phyloP scores from a whole-genome alignment of 2,797 vertebrate genomes.

The Hypotaenidia okinawae region DNA sequence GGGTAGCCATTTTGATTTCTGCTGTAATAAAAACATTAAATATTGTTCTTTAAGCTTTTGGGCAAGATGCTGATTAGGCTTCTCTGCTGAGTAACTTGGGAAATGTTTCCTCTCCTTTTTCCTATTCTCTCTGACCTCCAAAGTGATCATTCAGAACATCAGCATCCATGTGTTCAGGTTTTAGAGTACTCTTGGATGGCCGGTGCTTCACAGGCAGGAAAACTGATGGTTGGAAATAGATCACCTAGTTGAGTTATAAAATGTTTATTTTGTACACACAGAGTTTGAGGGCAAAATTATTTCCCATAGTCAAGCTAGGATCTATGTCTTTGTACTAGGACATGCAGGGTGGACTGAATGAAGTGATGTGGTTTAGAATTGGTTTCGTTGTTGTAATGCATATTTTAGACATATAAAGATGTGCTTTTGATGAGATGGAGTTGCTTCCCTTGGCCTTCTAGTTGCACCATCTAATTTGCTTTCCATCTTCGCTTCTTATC shows the following conservation, averaged over 20 bases:
- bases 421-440: not conserved
- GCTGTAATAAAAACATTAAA: not conserved
- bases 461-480: not conserved
- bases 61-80: not conserved
- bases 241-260: not conserved
- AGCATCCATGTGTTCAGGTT: not conserved
- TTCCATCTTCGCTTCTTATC: not conserved
- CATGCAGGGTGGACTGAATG: not conserved
- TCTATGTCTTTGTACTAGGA: not conserved
- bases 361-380: not conserved
- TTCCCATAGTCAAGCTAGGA: not conserved
- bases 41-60: not conserved
- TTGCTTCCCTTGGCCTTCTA: not conserved
- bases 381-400: not conserved
- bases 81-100: not conserved
- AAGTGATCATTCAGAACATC: not conserved
- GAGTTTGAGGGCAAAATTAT: not conserved
- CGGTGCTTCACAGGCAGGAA: not conserved
- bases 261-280: not conserved
- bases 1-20: not conserved
- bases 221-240: not conserved
- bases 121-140: not conserved
- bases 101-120: not conserved
- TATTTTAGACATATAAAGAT: not conserved
- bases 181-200: not conserved